Base-by-base conservation (phyloP, 1,140 invertebrate genomes). In the Fopius arisanus region DNA sequence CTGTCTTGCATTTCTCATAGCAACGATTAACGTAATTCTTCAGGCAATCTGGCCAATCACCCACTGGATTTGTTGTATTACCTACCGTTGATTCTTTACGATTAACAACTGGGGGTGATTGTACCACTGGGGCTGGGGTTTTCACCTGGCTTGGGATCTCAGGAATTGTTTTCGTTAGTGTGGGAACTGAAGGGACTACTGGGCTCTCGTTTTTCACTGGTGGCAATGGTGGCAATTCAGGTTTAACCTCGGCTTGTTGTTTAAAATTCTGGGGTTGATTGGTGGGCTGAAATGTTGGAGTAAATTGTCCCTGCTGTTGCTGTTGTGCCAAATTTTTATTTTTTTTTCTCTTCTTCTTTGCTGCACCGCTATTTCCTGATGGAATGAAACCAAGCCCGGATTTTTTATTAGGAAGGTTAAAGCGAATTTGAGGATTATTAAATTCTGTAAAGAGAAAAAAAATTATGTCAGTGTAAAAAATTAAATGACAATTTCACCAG, bases 1-100 rank as follows among this genome's bases (percentile, higher is more conserved):
- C 90, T 12, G 95, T 95, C 79, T 92, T 92, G 82, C 96, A 98
- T 87, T 96, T 96, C 40, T 93, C 92, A 89, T 97, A 98, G 81
- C 96, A 97, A 76, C 94, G 91, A 79, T 94, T 93, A 10, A 98
- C 96, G 88, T 97, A 99, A 73, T 94, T 91, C 81, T 94, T 93
- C 28, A 95, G 83, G 70, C 92, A 92, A 65, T 93, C 91, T 1
- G 94, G 93, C 93, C 93, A 94, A 68, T 90, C 89, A 29, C 84
- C 88, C 0, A 89, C 86, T 3, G 89, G 87, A 77, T 87, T 88
- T 7, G 77, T 77, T 0, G 83, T 82, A 29, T 73, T 80, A 81
- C 81, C 78, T 80, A 82, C 76, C 75, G 77, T 76, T 28, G 79
- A 65, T 65, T 75, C 72, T 43, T 54, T 73, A 14, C 9, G 23